Evolutionary conservation across 2,888 invertebrate genomes (phyloP).

Genomic region (Autographa gamma): DNA sequence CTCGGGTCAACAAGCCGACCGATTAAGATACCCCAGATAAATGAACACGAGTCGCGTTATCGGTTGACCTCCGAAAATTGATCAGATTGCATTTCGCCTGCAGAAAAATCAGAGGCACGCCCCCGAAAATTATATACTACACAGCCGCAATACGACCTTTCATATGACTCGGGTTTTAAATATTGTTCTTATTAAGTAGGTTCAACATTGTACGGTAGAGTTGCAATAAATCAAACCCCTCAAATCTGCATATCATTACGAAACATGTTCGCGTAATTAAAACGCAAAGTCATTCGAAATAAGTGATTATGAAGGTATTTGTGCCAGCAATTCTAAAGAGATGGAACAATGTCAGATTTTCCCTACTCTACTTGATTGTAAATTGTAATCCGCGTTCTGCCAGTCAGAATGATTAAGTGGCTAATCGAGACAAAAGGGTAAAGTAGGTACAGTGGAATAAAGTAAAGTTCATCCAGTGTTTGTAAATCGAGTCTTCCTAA

Average conservation of each 20-base stretch:
- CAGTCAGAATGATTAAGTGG: slow-evolving; percentile 9
- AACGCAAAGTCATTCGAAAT: slow-evolving; percentile 48
- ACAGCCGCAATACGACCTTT: slow-evolving; percentile 34
- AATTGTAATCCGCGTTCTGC: slow-evolving; percentile 14
- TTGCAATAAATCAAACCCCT: slow-evolving; percentile 40
- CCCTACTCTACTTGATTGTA: slow-evolving; percentile 14
- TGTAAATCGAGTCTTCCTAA: slow-evolving; percentile 11
- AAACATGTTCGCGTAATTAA: slow-evolving; percentile 45
- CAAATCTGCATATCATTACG: slow-evolving; percentile 32
- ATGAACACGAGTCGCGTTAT: slow-evolving; percentile 70
- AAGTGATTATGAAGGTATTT: slow-evolving; percentile 47
- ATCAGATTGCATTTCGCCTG: slow-evolving; percentile 74
- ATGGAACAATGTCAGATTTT: slow-evolving; percentile 27
- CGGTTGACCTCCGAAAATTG: slow-evolving; percentile 76
- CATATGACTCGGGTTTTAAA: slow-evolving; percentile 40
- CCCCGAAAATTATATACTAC: slow-evolving; percentile 72
- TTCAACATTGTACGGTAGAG: slow-evolving; percentile 22
- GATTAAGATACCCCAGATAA: slow-evolving; percentile 78
- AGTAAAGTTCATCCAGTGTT: neutral
- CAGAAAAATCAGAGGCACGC: slow-evolving; percentile 67
- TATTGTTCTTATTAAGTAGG: slow-evolving; percentile 27
- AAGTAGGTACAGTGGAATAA: neutral
- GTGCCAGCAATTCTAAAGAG: slow-evolving; percentile 26
- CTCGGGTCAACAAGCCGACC: slow-evolving; percentile 73
- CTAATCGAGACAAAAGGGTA: neutral